Evolutionary conservation across 2,888 invertebrate genomes (phyloP), one percentile per base, ranked within the genome.

Genomic region (Lochmaea crataegi): DNA sequence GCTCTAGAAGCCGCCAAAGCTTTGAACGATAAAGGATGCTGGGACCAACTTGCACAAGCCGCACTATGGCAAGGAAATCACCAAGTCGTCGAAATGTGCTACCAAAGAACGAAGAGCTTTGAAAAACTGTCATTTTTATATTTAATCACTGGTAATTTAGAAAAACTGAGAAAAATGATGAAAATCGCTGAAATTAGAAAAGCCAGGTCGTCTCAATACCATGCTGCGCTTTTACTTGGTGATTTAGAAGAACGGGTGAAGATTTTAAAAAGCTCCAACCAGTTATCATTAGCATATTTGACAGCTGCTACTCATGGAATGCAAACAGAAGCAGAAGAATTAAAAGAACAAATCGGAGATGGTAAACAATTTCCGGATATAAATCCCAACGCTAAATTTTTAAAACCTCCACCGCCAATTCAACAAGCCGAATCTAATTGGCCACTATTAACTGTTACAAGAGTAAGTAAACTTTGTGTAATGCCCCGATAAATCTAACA

Each of bases 121-220:
- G 99, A 99, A 87, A 98, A 98, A 88, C 90, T 99, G 0, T 95
- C 98, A 16, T 99, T 99, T 89, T 90, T 99, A 57, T 99, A 99
- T 87, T 90, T 99, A 56, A 96, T 99, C 78, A 99, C 99, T 16
- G 99, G 99, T 12, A 99, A 99, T 87, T 88, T 98, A 83, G 99
- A 99, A 75, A 99, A 99, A 86, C 88, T 99, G 77, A 92, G 94
- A 78, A 99, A 99, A 88, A 99, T 99, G 99, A 98, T 96, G 88
- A 98, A 98, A 88, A 99, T 99, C 76, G 99, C 99, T 0, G 99
- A 99, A 88, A 98, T 99, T 65, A 91, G 99, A 12, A 98, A 98
- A 87, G 99, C 99, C 83, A 92, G 94, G 1, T 97, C 98, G 3
- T 96, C 98, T 0, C 99, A 99, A 85, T 99, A 96, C 89, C 98